phyloP scores from a whole-genome alignment of 2,888 invertebrate genomes.

The Acronicta alni region DNA sequence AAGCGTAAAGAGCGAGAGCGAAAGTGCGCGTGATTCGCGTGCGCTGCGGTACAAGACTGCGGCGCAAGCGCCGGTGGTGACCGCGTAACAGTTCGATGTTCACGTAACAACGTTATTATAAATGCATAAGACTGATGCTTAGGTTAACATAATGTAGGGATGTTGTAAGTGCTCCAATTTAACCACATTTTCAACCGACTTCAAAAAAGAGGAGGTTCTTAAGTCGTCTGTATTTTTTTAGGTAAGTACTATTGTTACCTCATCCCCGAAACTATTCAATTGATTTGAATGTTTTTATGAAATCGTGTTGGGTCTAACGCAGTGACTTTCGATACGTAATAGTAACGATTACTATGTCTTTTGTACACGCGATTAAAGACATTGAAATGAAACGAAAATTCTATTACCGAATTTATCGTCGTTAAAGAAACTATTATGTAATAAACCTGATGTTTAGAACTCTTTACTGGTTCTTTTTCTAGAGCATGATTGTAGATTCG shows the following conservation, averaged over 20 bases:
- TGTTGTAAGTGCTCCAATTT: slow-evolving; percentile 1
- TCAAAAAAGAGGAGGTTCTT: neutral
- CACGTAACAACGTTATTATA: slow-evolving; percentile 74
- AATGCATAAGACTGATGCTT: slow-evolving; percentile 46
- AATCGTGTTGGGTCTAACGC: too few species aligned
- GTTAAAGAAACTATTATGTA: too few species aligned
- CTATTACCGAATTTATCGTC: neutral
- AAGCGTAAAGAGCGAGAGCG: slow-evolving; percentile 76
- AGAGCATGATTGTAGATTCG: too few species aligned
- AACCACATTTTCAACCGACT: neutral
- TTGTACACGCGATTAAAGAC: neutral
- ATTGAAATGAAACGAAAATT: neutral
- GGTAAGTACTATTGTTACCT: too few species aligned
- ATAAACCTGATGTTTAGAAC: too few species aligned
- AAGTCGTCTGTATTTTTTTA: neutral
- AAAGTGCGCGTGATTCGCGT: slow-evolving; percentile 81
- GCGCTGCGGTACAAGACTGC: slow-evolving; percentile 81
- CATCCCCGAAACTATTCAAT: neutral
- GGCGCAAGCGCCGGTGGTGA: slow-evolving; percentile 47
- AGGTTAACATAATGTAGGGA: slow-evolving; percentile 22
- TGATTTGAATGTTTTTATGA: neutral
- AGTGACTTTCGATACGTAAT: too few species aligned
- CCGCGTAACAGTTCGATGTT: slow-evolving; percentile 65
- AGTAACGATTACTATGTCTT: too few species aligned
- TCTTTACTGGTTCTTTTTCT: too few species aligned